Base-by-base conservation (phyloP, 2,797 vertebrate genomes). In the Lemur catta region DNA sequence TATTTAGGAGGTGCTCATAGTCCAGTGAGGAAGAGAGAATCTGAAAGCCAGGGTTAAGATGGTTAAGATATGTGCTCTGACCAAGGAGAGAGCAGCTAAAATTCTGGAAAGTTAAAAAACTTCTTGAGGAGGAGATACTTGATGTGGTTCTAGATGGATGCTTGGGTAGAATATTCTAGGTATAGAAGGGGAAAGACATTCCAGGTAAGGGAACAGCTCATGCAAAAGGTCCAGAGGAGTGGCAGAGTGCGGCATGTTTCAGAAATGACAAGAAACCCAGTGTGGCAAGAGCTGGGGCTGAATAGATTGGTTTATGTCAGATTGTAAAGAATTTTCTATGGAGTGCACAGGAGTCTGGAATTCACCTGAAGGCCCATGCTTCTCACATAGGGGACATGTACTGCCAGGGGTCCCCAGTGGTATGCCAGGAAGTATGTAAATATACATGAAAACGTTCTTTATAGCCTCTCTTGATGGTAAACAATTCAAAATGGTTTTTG, bases 201-300 rank as follows among this genome's bases (percentile, higher is more conserved):
- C 30, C 33, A 75, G 82, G 24, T 12, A 91, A 91, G 14, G 41
- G 18, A 65, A 48, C 0, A 55, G 12, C 61, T 91, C n/a, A 30
- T n/a, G 3, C 24, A 33, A 80, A 80, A 71, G 28, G n/a, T 63
- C 6, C 20, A 89, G 65, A 87, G 26, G 35, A 80, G 33, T 4
- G n/a, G 26, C 26, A 71, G 35, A 74, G 4, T 24, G 5, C 4
- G 20, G 2, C 22, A 87, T 48, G 18, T 65, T 61, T 67, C 26
- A 86, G 80, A 90, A 97, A 69, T 11, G 15, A 24, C 20, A 72
- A 89, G 78, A 91, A 94, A 76, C n/a, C 84, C 76, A 46, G 6
- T 10, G 33, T 61, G 41, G 63, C 65, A 84, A 63, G 63, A 90
- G 35, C 79, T 18, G 14, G 10, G 57, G 6, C 52, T 76, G 52